phyloP scores from a whole-genome alignment of 1,140 invertebrate genomes.

The Lucilia sericata region DNA sequence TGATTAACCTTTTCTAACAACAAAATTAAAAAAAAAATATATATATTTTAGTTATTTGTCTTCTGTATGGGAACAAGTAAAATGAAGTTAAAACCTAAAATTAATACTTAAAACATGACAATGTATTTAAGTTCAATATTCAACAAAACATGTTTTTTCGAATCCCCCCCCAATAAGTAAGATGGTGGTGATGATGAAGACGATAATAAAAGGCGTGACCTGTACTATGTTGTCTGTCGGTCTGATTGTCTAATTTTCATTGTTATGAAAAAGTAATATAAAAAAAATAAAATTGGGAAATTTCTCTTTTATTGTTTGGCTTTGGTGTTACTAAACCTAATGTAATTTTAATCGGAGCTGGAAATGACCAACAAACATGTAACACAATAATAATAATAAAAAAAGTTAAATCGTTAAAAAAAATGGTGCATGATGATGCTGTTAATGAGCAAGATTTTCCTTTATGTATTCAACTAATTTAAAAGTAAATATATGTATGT shows the following conservation, averaged over 20 bases:
- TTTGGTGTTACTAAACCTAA: neutral
- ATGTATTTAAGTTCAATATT: neutral
- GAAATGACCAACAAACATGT: neutral
- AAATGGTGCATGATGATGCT: neutral
- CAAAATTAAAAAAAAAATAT: neutral
- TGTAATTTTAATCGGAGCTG: neutral
- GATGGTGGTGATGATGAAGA: neutral
- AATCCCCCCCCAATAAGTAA: neutral
- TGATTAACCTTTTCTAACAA: neutral
- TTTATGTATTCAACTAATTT: neutral
- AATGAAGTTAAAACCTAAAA: neutral
- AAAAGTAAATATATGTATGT: neutral
- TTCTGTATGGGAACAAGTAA: neutral
- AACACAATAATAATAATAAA: too few species aligned
- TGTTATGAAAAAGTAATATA: too few species aligned
- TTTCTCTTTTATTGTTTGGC: neutral
- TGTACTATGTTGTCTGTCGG: neutral
- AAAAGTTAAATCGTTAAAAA: too few species aligned
- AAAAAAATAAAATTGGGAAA: neutral
- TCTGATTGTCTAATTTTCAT: too few species aligned
- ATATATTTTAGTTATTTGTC: neutral
- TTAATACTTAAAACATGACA: neutral
- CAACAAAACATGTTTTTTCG: neutral
- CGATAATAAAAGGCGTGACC: neutral
- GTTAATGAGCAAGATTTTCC: neutral